Evolutionary conservation across 2,797 vertebrate species (phyloP).

Genomic region (Hemitrygon akajei): DNA sequence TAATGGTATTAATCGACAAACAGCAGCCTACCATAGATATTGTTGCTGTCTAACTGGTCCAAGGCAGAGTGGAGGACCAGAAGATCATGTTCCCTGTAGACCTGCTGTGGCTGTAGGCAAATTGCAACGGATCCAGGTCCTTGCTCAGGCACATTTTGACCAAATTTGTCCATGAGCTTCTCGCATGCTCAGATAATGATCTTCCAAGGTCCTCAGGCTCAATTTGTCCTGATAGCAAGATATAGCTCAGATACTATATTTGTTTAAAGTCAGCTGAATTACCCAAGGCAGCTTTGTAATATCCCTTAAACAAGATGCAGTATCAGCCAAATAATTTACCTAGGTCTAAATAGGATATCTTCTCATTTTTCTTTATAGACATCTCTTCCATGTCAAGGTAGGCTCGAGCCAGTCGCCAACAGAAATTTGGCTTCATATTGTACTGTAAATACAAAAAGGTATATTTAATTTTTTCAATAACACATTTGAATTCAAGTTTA

Average conservation of each 20-base stretch:
- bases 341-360: constrained; percentile 62
- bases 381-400: constrained; percentile 75
- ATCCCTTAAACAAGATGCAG: background rate
- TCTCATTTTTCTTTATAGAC: constrained; percentile 61
- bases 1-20: no score
- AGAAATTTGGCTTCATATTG: constrained; percentile 67
- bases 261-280: background rate
- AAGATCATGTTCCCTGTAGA: no score
- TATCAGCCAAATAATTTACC: constrained; percentile 47
- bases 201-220: background rate
- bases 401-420: constrained; percentile 84
- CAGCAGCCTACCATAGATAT: no score
- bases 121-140: no score
- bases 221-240: background rate
- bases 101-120: no score
- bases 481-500: background rate
- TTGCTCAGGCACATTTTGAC: no score
- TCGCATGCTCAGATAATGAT: background rate
- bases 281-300: no score
- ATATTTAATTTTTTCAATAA: background rate
- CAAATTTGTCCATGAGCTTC: background rate
- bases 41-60: no score
- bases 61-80: no score
- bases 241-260: background rate
- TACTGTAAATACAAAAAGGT: constrained; percentile 56